Conservation (phyloP, 1,140 invertebrate genomes). For the Colletes gigas region DNA sequence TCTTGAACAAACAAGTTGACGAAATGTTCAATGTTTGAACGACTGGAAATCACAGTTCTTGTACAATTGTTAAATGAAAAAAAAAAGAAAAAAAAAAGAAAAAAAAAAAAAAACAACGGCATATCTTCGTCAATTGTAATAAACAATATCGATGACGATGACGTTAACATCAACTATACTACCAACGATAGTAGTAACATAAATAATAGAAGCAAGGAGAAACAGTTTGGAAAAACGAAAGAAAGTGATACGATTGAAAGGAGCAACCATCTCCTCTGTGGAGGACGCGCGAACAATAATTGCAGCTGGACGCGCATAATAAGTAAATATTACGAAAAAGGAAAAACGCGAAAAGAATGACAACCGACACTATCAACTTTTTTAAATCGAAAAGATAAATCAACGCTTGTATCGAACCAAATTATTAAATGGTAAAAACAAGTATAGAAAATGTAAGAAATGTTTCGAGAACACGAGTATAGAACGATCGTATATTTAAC, state of each 20-base stretch:
- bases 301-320: conserved; percentile 32
- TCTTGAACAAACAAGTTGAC: neutral
- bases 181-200: conserved; percentile 9
- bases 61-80: conserved; percentile 1
- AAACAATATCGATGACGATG: conserved; percentile 18
- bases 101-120: neutral
- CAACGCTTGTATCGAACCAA: neutral
- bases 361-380: neutral
- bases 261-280: conserved; percentile 6
- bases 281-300: conserved; percentile 37
- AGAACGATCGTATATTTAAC: neutral
- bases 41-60: neutral
- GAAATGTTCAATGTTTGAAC: conserved; percentile 26
- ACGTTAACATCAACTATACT: conserved; percentile 1
- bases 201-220: conserved; percentile 23
- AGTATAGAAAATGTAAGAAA: conserved; percentile 16
- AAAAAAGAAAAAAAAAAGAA: neutral
- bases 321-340: conserved; percentile 27
- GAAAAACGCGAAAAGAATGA: conserved; percentile 17
- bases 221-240: conserved; percentile 1
- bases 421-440: conserved; percentile 6
- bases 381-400: neutral
- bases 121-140: neutral
- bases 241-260: conserved; percentile 6
- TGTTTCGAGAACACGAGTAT: neutral